Evolutionary conservation across 2,113 vertebrate genomes (phyloP).

Genomic region (Callospermophilus lateralis): DNA sequence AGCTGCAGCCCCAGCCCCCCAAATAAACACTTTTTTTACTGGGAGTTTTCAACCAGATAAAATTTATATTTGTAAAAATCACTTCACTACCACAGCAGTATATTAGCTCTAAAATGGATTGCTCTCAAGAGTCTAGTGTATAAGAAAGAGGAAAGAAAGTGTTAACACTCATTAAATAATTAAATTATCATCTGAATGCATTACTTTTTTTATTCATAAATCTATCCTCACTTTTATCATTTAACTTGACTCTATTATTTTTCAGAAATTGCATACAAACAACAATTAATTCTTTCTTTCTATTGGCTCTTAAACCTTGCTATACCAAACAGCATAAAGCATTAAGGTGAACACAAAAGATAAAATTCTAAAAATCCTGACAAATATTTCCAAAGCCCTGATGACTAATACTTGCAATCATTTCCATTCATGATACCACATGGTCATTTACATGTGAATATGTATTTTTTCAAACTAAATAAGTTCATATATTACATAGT

Average conservation of each 20-base stretch:
- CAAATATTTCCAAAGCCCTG: not conserved
- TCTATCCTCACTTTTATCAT: not conserved
- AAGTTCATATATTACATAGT: not conserved
- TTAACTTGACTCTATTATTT: constrained; percentile 17
- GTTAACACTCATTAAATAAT: not conserved
- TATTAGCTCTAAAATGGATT: not conserved
- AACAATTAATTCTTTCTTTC: not conserved
- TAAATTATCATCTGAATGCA: not conserved
- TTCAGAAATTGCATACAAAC: not conserved
- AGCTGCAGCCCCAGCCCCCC: no score
- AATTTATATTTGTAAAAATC: not conserved
- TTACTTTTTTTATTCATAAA: not conserved
- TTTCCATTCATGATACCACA: not conserved
- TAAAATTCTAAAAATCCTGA: not conserved
- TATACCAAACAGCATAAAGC: not conserved
- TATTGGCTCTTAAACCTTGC: not conserved
- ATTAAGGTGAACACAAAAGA: not conserved
- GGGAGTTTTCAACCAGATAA: not conserved
- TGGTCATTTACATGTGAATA: not conserved
- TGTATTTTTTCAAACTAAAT: not conserved
- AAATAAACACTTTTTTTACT: not conserved
- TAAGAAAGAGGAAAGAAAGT: not conserved
- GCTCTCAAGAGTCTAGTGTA: not conserved
- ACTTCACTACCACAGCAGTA: not conserved
- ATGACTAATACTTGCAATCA: not conserved